These are phyloP conservation scores for Ladona fulva DNA, from an alignment of 1,140 invertebrate species.

Conservation along the genomic window DNA sequence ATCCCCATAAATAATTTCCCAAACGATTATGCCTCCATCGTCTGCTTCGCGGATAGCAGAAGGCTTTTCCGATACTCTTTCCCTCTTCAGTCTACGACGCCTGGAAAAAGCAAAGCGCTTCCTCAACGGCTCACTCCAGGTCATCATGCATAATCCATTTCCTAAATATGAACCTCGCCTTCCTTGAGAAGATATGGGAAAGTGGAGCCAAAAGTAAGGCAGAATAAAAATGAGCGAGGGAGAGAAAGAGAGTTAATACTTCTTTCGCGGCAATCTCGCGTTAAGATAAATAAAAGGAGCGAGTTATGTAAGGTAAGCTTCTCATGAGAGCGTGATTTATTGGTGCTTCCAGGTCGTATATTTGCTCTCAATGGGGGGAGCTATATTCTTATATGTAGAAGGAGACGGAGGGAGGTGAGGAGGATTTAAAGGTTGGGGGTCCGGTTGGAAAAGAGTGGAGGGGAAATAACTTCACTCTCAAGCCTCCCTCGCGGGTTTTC, in stretches of 20 bases:
- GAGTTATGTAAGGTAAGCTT: constrained; percentile 4
- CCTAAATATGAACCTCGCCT: not conserved
- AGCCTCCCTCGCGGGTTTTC: too few relatives aligned
- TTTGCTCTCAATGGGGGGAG: not conserved
- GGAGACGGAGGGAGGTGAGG: not conserved
- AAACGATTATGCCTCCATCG: not conserved
- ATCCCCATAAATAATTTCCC: not conserved
- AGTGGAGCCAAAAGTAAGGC: not conserved
- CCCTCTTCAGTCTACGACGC: too few relatives aligned
- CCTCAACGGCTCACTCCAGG: not conserved
- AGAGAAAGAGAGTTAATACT: not conserved
- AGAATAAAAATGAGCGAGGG: not conserved
- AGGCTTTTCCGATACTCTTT: too few relatives aligned
- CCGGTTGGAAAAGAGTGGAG: not conserved
- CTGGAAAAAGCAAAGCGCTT: not conserved
- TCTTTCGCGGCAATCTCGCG: not conserved
- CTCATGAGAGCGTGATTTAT: not conserved
- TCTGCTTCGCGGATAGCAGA: not conserved
- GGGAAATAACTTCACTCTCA: not conserved
- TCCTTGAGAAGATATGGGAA: not conserved
- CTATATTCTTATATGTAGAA: not conserved
- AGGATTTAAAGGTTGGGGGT: not conserved
- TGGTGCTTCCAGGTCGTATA: not conserved
- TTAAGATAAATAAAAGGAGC: not conserved
- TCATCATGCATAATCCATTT: not conserved